Conservation (phyloP, 2,888 invertebrate species). For the Lissocephala sabroskyi region DNA sequence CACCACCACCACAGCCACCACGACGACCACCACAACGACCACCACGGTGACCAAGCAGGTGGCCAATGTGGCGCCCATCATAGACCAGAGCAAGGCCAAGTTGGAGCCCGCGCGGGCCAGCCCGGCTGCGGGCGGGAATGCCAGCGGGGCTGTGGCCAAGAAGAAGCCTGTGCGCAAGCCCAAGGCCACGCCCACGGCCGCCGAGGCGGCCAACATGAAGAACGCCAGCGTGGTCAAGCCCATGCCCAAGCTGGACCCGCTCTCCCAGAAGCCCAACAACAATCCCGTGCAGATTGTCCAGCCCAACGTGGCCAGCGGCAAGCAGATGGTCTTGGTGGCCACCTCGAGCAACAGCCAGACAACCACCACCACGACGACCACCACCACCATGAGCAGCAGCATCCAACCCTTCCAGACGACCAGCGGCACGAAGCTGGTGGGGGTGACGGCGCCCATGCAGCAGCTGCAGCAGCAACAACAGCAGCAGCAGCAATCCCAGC, state of each 20-base stretch:
- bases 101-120: conserved; percentile 39
- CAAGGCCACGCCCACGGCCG: conserved; percentile 58
- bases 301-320: conserved; percentile 69
- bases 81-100: conserved; percentile 71
- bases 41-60: conserved; percentile 69
- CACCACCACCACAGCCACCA: conserved; percentile 45
- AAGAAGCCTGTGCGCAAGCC: conserved; percentile 68
- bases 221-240: conserved; percentile 71
- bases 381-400: conserved; percentile 58
- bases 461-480: conserved; percentile 49
- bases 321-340: conserved; percentile 54
- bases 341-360: conserved; percentile 40
- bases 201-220: conserved; percentile 59
- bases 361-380: conserved; percentile 46
- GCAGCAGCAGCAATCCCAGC: conserved; percentile 13
- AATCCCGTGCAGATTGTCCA: conserved; percentile 72
- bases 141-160: conserved; percentile 55
- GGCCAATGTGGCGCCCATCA: conserved; percentile 71
- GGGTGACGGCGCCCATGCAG: conserved; percentile 72
- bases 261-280: conserved; percentile 69
- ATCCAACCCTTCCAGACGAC: conserved; percentile 71
- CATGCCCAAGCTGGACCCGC: conserved; percentile 70
- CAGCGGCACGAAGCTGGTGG: conserved; percentile 69
- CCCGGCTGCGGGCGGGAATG: conserved; percentile 4
- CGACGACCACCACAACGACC: conserved; percentile 42